Percentiles rank a stretch among this genome's conserved stretches.
Conservation (phyloP, 2,113 vertebrate genomes). For the Alectura lathami region DNA sequence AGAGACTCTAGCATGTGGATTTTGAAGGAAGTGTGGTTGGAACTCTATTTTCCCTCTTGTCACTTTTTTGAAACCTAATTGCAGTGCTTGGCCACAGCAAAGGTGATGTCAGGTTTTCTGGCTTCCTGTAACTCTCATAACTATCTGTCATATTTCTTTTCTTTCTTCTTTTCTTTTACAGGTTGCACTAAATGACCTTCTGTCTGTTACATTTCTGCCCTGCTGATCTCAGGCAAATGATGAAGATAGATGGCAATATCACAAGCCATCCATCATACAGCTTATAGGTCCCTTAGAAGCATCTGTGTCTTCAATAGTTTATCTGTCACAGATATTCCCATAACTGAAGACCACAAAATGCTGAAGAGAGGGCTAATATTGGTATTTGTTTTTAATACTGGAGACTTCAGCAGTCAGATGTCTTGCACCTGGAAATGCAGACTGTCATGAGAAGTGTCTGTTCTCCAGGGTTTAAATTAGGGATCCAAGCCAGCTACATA, state of each 20-base stretch:
- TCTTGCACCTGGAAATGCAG: neutral
- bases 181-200: slow-evolving; percentile 50
- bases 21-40: slow-evolving; percentile 17
- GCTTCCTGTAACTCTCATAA: slow-evolving; percentile 51
- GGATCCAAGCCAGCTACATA: neutral
- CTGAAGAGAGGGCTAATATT: neutral
- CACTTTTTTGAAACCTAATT: slow-evolving; percentile 25
- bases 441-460: neutral
- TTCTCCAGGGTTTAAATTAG: neutral
- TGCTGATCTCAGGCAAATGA: slow-evolving; percentile 55
- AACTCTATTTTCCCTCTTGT: neutral
- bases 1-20: neutral
- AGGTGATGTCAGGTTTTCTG: slow-evolving; percentile 38
- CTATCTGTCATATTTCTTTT: neutral
- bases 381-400: neutral
- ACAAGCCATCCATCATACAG: slow-evolving; percentile 34
- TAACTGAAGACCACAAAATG: slow-evolving; percentile 2
- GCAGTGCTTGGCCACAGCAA: slow-evolving; percentile 37
- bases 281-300: slow-evolving; percentile 38
- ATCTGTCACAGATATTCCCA: slow-evolving; percentile 1
- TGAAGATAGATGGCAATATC: slow-evolving; percentile 52
- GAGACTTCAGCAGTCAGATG: neutral
- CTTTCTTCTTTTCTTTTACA: neutral
- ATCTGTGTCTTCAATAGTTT: slow-evolving; percentile 59
- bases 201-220: slow-evolving; percentile 53